Conservation (phyloP, 2,888 invertebrate species). For the Harpagoxenus sublaevis region DNA sequence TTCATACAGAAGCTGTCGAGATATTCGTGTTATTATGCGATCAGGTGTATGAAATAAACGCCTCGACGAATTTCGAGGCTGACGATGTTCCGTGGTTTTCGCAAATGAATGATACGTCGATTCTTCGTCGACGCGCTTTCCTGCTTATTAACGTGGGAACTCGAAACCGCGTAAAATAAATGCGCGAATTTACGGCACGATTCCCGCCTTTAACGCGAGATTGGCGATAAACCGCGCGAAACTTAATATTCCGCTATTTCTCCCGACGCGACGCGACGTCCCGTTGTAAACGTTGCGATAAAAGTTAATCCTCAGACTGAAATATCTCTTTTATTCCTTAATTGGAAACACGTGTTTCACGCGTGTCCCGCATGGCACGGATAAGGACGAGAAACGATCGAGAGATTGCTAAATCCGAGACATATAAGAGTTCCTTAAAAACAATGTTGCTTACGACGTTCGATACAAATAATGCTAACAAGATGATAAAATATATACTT, state of each 20-base stretch:
- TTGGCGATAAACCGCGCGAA: slow-evolving; percentile 50
- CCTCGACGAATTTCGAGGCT: not conserved
- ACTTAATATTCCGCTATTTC: slow-evolving; percentile 52
- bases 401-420: not conserved
- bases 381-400: not conserved
- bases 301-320: slow-evolving; percentile 46
- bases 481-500: not conserved
- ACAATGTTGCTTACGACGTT: not conserved
- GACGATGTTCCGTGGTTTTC: not conserved
- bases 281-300: slow-evolving; percentile 47
- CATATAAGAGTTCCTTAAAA: slow-evolving; percentile 25
- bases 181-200: slow-evolving; percentile 49
- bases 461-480: not conserved
- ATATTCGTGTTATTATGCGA: not conserved
- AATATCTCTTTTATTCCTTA: slow-evolving; percentile 55
- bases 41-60: not conserved
- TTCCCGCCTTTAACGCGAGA: slow-evolving; percentile 45
- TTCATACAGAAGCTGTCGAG: not conserved
- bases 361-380: not conserved
- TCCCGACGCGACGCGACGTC: not conserved
- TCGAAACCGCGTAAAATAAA: slow-evolving; percentile 35
- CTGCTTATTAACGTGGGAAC: slow-evolving; percentile 49
- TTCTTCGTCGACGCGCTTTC: slow-evolving; percentile 10
- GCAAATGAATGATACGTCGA: slow-evolving; percentile 9
- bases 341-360: slow-evolving; percentile 46